Conservation (phyloP, 2,113 vertebrate genomes). For the Coptodon bakossiorum region DNA sequence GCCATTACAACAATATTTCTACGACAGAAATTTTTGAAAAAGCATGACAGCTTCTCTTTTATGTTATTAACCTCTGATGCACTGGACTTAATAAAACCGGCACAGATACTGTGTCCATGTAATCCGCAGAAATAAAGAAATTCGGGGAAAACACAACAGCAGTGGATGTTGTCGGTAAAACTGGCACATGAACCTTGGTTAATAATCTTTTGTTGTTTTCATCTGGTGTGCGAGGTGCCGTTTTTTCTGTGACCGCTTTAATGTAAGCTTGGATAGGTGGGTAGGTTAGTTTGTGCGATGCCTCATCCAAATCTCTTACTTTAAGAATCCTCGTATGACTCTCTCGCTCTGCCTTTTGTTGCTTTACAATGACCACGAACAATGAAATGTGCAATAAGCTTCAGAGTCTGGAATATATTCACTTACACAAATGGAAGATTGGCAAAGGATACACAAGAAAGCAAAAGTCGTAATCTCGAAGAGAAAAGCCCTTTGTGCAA, state of each 20-base stretch:
- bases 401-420: constrained; percentile 15
- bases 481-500: constrained; percentile 23
- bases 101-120: not conserved
- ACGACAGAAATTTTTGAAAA: not conserved
- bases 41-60: not conserved
- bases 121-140: not conserved
- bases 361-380: constrained; percentile 8
- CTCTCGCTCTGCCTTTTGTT: constrained; percentile 6
- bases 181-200: not conserved
- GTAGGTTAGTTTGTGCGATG: not conserved
- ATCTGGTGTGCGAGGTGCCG: not conserved
- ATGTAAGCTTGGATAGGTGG: not conserved
- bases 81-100: not conserved
- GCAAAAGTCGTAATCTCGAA: constrained; percentile 16
- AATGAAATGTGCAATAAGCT: constrained; percentile 6
- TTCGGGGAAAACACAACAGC: not conserved
- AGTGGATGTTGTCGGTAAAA: not conserved
- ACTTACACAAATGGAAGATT: constrained; percentile 20
- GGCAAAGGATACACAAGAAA: constrained; percentile 22
- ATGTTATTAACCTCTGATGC: not conserved
- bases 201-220: not conserved
- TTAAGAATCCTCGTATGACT: not conserved
- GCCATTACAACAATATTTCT: not conserved
- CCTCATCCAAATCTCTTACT: constrained; percentile 13
- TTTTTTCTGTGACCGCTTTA: not conserved